phyloP scores from a whole-genome alignment of 2,888 invertebrate species.

The Cephalotes varians region DNA sequence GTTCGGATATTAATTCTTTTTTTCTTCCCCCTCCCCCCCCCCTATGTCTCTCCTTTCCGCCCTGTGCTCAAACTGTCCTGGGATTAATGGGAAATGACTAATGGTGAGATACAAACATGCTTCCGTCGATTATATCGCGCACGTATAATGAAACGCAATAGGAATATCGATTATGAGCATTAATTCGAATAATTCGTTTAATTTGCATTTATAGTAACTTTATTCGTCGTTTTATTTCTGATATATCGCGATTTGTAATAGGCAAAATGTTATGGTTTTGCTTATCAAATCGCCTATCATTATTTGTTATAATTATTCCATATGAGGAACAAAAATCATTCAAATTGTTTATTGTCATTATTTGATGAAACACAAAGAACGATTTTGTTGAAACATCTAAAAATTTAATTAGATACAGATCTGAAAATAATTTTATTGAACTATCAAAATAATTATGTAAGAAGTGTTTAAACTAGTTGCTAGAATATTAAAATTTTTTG shows the following conservation, averaged over 20 bases:
- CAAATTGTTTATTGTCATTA: not conserved
- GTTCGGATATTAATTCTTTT: constrained; percentile 39
- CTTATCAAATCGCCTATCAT: too few relatives aligned
- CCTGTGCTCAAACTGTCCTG: not conserved
- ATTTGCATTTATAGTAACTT: constrained; percentile 3
- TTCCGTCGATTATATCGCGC: constrained; percentile 26
- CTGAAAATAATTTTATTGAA: too few relatives aligned
- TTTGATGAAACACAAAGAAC: not conserved
- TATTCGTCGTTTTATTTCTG: not conserved
- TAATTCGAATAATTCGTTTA: constrained; percentile 33
- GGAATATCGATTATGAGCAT: constrained; percentile 27
- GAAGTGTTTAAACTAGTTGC: too few relatives aligned
- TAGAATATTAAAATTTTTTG: too few relatives aligned
- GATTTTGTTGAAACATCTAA: too few relatives aligned
- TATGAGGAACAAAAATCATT: not conserved
- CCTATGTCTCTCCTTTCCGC: not conserved
- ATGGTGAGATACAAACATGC: constrained; percentile 37
- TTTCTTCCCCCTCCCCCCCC: not conserved
- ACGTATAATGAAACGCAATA: not conserved
- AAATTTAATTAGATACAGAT: too few relatives aligned
- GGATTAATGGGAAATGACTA: constrained; percentile 38
- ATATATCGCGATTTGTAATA: not conserved
- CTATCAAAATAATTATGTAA: too few relatives aligned
- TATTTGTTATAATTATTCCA: not conserved
- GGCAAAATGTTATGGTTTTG: not conserved